phyloP scores from a whole-genome alignment of 2,797 vertebrate species.

The Aythya fuligula region DNA sequence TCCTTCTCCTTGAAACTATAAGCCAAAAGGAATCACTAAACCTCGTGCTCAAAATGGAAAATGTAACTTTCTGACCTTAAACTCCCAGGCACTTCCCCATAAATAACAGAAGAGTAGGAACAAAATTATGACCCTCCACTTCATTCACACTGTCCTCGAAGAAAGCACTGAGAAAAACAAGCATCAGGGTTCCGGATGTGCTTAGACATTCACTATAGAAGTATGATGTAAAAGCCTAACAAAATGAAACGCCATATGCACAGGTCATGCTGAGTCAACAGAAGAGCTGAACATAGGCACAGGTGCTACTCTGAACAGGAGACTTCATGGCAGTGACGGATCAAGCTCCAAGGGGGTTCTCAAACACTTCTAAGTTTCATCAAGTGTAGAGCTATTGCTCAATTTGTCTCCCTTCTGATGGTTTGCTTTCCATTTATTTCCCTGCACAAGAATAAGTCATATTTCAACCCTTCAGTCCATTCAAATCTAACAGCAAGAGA shows the following conservation, averaged over 20 bases:
- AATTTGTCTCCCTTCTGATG: neutral
- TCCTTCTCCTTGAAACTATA: neutral
- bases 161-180: neutral
- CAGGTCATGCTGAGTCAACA: neutral
- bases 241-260: neutral
- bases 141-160: neutral
- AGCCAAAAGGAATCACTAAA: neutral
- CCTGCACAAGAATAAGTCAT: neutral
- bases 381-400: neutral
- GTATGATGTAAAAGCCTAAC: neutral
- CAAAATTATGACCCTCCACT: neutral
- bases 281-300: neutral
- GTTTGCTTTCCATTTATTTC: slow-evolving; percentile 8
- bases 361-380: neutral
- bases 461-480: neutral
- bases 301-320: neutral
- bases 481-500: slow-evolving; percentile 1
- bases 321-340: neutral
- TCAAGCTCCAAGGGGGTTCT: neutral
- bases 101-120: neutral
- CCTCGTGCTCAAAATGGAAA: neutral
- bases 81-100: neutral
- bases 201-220: neutral
- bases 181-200: neutral
- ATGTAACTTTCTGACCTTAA: neutral